Base-by-base conservation (phyloP, 2,888 invertebrate genomes). In the Drosophila monieri region DNA sequence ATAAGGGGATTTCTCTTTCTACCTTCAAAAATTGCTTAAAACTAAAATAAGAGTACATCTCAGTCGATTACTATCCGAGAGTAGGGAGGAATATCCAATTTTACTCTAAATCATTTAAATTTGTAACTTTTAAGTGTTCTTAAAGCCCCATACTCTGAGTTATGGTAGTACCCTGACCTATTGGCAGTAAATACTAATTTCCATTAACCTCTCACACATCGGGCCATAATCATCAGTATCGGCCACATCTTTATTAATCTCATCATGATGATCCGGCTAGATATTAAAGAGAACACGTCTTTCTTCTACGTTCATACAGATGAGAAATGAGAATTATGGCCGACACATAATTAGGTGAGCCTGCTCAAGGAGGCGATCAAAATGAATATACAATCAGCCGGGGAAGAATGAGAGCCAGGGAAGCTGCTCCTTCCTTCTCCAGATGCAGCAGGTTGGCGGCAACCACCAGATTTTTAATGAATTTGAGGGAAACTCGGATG, bases 291-390 rank as follows among this genome's bases (percentile, higher is more conserved):
- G 41, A 52, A 32, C 51, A 44, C 52, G 23, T 43, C 32, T 15
- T 58, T 44, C 56, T 59, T 21, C 10, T 57, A 32, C 27, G 69
- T 53, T 37, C 61, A 47, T 15, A 9, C 68, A 57, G 49, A 70
- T 74, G 74, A 69, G 37, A 72, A 80, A 77, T 61, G 69, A 54
- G 37, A 46, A 80, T 72, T 51, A 35, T 74, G 58, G 56, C 62
- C 68, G 73, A 32, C 68, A 74, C 71, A 62, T 70, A 66, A 80
- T 86, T 81, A 85, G 78, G 68, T 49, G 49, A 48, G 32, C 47
- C 35, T 46, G 53, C 66, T 66, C 43, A n/a, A 10, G 27, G 55
- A 37, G 54, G 37, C 15, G 15, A 56, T 52, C 18, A 27, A 44
- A 51, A 44, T 44, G 65, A 35, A 37, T 65, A 30, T 52, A 54